Evolutionary conservation across 2,888 invertebrate genomes (phyloP).

Genomic region (Caenorhabditis sp.): DNA sequence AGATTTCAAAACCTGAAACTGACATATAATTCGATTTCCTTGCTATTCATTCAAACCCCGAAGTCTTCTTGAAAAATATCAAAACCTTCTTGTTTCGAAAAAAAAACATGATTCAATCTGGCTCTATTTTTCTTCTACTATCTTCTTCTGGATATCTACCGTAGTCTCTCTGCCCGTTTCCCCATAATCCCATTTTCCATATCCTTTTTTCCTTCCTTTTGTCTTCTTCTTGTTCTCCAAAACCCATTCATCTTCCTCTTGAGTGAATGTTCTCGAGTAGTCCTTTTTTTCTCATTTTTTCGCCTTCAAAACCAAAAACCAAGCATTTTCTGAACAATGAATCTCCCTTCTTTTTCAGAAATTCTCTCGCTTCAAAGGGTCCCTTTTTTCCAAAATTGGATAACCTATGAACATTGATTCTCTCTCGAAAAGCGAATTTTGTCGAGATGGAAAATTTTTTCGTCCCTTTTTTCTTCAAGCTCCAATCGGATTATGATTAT

Average conservation of each 20-base stretch:
- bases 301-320: conserved; percentile 14
- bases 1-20: too few species aligned
- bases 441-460: neutral
- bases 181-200: too few species aligned
- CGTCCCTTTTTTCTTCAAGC: neutral
- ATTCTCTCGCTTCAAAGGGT: neutral
- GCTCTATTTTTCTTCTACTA: too few species aligned
- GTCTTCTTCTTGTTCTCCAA: neutral
- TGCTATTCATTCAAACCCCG: too few species aligned
- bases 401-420: conserved; percentile 5
- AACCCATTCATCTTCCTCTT: neutral
- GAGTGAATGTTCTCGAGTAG: neutral
- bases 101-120: too few species aligned
- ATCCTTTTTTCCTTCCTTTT: neutral
- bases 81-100: too few species aligned
- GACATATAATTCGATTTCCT: too few species aligned
- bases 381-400: neutral
- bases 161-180: too few species aligned
- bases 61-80: too few species aligned
- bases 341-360: neutral
- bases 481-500: neutral
- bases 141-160: too few species aligned
- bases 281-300: neutral
- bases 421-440: conserved; percentile 85
- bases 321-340: conserved; percentile 8